phyloP scores from a whole-genome alignment of 2,797 vertebrate genomes.

The Cyclura pinguis region DNA sequence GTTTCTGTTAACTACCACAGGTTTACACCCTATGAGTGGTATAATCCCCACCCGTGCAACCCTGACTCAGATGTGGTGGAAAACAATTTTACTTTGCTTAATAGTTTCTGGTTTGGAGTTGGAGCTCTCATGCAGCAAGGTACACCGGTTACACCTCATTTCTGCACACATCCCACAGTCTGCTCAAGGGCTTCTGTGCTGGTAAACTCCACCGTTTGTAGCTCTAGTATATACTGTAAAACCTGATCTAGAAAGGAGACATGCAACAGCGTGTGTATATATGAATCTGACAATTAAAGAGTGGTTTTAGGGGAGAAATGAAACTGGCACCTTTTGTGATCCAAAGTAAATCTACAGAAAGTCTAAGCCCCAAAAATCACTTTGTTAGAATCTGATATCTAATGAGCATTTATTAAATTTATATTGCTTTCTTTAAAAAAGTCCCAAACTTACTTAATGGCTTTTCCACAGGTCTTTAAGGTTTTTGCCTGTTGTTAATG shows the following conservation, averaged over 20 bases:
- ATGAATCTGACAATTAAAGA: not conserved
- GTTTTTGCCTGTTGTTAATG: constrained; percentile 63
- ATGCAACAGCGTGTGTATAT: not conserved
- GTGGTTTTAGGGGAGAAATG: not conserved
- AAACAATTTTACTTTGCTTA: constrained; percentile 98
- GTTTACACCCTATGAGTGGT: constrained; percentile 99
- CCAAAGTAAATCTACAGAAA: constrained; percentile 7
- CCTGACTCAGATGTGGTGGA: constrained; percentile 97
- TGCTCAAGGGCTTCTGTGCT: constrained; percentile 81
- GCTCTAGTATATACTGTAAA: constrained; percentile 72
- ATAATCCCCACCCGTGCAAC: constrained; percentile 98
- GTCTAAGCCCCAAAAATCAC: constrained; percentile 22
- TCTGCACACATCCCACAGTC: constrained; percentile 80
- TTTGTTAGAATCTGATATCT: constrained; percentile 15
- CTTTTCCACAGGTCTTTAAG: constrained; percentile 70
- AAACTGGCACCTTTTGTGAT: not conserved
- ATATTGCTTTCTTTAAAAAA: constrained; percentile 43
- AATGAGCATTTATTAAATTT: constrained; percentile 44
- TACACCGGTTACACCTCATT: constrained; percentile 79
- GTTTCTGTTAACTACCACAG: constrained; percentile 83
- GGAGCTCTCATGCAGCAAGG: constrained; percentile 99
- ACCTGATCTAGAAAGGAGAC: constrained; percentile 50
- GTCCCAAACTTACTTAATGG: constrained; percentile 55
- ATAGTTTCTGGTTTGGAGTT: constrained; percentile 98
- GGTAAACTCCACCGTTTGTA: constrained; percentile 81